A percentile compares a stretch with the other conserved stretches of the same genome.
phyloP scores from a whole-genome alignment of 2,888 invertebrate species.

The Tenodera sinensis region DNA sequence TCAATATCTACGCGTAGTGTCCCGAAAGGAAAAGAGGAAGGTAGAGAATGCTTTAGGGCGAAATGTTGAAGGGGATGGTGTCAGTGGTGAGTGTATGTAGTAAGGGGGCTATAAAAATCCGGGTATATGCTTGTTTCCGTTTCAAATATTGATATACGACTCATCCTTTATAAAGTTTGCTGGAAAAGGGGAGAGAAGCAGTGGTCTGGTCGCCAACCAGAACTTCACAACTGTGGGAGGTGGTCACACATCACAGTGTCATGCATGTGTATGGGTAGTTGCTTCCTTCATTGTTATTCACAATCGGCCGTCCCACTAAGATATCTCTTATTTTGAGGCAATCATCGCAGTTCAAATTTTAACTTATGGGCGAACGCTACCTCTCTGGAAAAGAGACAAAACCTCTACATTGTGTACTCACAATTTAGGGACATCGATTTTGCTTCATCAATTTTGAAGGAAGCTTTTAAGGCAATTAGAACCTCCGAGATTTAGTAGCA shows the following conservation, averaged over 20 bases:
- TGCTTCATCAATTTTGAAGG: too few species aligned
- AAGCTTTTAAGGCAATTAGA: too few species aligned
- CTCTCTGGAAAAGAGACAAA: too few species aligned
- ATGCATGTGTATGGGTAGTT: background rate
- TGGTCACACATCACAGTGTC: background rate
- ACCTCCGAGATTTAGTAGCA: too few species aligned
- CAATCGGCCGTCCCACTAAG: background rate
- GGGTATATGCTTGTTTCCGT: constrained; percentile 13
- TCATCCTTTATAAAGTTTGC: constrained; percentile 10
- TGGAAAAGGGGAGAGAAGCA: background rate
- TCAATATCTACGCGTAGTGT: background rate
- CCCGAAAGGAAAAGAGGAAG: background rate
- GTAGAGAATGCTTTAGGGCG: constrained; percentile 1
- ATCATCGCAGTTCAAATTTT: too few species aligned
- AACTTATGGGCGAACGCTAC: too few species aligned
- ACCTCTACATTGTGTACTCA: too few species aligned
- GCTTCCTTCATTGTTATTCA: background rate
- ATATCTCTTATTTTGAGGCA: too few species aligned
- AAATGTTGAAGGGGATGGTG: background rate
- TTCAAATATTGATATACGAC: constrained; percentile 16
- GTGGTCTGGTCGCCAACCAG: background rate
- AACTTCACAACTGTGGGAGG: background rate
- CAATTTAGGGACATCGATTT: too few species aligned
- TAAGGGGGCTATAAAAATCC: constrained; percentile 12
- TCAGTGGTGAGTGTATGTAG: background rate